Conservation (phyloP, 1,140 invertebrate species). For the Drosophila orena region DNA sequence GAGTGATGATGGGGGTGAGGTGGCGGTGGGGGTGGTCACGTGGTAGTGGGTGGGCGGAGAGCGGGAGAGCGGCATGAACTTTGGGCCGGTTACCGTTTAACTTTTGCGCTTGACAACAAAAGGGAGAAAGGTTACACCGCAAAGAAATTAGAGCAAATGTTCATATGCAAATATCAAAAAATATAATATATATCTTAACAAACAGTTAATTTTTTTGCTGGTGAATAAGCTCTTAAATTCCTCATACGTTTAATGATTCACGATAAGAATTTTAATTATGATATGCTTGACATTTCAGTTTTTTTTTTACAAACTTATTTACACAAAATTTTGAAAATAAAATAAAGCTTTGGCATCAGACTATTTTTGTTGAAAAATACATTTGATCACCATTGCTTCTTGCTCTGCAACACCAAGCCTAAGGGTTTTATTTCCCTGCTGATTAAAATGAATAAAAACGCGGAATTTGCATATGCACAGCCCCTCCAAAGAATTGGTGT, state of each 20-base stretch:
- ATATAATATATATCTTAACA: no score
- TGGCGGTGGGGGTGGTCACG: no score
- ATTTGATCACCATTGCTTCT: neutral
- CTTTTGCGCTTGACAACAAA: constrained; percentile 51
- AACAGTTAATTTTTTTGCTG: no score
- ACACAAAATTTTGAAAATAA: no score
- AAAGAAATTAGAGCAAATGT: neutral
- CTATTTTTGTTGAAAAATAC: no score
- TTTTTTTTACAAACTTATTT: no score
- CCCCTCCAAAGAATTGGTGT: constrained; percentile 37
- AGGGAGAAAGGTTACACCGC: constrained; percentile 14
- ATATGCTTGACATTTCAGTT: no score
- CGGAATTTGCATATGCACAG: constrained; percentile 1
- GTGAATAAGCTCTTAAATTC: no score
- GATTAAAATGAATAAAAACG: constrained; percentile 48
- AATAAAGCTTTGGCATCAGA: no score
- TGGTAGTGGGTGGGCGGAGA: neutral
- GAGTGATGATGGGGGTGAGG: no score
- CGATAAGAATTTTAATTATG: no score
- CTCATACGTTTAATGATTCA: no score
- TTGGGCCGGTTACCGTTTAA: constrained; percentile 27
- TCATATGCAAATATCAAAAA: neutral
- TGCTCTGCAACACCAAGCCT: neutral
- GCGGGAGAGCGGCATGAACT: constrained; percentile 23
- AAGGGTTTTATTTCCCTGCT: constrained; percentile 14